Base-by-base conservation (phyloP, 2,797 vertebrate species). In the Cheracebus regulus region DNA sequence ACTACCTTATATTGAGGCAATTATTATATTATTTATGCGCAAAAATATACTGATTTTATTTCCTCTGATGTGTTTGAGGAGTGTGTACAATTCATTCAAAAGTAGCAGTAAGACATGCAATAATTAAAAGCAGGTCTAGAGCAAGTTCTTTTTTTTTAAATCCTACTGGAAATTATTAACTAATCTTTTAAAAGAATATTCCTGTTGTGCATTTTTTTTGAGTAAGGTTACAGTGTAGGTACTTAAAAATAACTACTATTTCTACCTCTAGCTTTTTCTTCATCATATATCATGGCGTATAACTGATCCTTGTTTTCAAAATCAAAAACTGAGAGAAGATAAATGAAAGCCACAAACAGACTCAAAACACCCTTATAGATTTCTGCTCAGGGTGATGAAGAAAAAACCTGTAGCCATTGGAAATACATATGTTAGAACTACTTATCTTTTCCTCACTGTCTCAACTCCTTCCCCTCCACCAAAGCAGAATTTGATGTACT, bases 171-270 rank as follows among this genome's bases (percentile, higher is more conserved):
- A 87, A 94, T 61, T 88, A 57, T 55, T 83, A 41, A 28, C 30
- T 55, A 83, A 67, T 70, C 26, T 88, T 86, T 93, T 15, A 75
- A 81, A 24, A 76, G 24, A 88, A 13, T 80, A 85, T 33, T 30
- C 19, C 2, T 36, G 0, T 70, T 76, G 17, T 58, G 39, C 30
- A 6, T 72, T 80, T 80, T 80, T 57, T 57, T 13, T 70, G 1
- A 86, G 15, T 88, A 36, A 84, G 41, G 5, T 76, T 36, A 36
- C 3, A 44, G 9, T 48, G 17, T 36, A 48, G n/a, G 6, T 58
- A 64, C 19, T 91, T 78, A 76, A 86, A 96, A 90, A 55, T n/a
- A 87, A 58, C 14, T 79, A 73, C 36, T 73, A 39, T 79, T 67
- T 88, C 8, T 88, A 76, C 17, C 50, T 50, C 28, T 82, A 50